Percentiles rank a stretch among this genome's conserved stretches.
Conservation (phyloP, 2,888 invertebrate species). For the Colletes collaris region DNA sequence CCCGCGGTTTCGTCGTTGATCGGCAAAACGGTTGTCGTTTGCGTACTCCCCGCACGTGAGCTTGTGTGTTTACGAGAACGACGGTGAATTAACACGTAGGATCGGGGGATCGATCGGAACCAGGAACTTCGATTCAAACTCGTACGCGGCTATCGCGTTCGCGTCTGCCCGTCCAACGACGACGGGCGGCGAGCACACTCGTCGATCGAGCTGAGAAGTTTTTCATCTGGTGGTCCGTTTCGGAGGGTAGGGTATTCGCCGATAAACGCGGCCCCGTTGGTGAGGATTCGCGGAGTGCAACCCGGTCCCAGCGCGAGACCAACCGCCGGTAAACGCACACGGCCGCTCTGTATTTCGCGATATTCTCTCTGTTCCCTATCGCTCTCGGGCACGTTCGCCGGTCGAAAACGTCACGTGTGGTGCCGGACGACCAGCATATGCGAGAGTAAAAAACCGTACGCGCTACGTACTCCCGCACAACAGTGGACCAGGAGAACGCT, state of each 20-base stretch:
- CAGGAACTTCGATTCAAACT: slow-evolving; percentile 15
- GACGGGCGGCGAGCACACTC: slow-evolving; percentile 45
- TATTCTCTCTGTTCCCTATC: background rate
- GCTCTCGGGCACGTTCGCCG: slow-evolving; percentile 17
- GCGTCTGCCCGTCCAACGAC: slow-evolving; percentile 53
- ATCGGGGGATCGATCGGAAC: slow-evolving; percentile 30
- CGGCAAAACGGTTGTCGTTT: slow-evolving; percentile 4
- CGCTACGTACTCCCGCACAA: slow-evolving; percentile 11
- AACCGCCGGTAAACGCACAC: background rate
- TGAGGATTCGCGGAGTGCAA: slow-evolving; percentile 36
- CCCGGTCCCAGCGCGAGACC: slow-evolving; percentile 20
- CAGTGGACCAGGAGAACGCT: slow-evolving; percentile 25
- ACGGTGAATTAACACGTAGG: slow-evolving; percentile 25
- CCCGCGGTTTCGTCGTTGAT: slow-evolving; percentile 24
- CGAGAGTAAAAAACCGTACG: slow-evolving; percentile 19
- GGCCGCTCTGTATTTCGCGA: slow-evolving; percentile 3
- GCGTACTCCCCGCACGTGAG: background rate
- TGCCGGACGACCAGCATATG: slow-evolving; percentile 35
- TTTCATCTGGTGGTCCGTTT: slow-evolving; percentile 19
- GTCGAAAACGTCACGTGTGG: slow-evolving; percentile 51
- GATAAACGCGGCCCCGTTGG: slow-evolving; percentile 5
- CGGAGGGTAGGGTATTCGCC: background rate
- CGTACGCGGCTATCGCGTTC: background rate
- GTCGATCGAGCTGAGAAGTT: slow-evolving; percentile 15
- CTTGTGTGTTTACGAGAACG: slow-evolving; percentile 28